These are phyloP conservation scores for Anniella stebbinsi DNA, from an alignment of 2,797 vertebrate species.

Conservation along the genomic window DNA sequence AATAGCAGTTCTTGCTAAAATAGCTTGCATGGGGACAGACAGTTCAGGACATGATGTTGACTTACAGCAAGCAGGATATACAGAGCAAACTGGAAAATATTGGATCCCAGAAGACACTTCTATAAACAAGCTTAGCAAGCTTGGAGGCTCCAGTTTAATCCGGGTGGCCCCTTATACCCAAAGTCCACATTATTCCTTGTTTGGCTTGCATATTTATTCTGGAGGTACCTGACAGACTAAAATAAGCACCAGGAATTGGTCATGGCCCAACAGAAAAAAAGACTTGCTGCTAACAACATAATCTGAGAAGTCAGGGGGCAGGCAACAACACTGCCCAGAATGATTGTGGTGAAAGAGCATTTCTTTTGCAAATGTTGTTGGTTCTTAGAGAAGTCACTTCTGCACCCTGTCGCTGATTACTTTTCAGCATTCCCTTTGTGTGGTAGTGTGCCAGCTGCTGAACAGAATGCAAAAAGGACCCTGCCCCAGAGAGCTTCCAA, in stretches of 20 bases:
- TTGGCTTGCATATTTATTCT: constrained; percentile 20
- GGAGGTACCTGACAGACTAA: constrained; percentile 5
- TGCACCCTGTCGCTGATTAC: neutral
- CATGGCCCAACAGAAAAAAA: neutral
- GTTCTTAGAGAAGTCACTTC: neutral
- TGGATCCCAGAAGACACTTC: neutral
- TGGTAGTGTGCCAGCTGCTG: neutral
- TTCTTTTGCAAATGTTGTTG: neutral
- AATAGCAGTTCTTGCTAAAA: neutral
- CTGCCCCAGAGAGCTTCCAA: neutral
- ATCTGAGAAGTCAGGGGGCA: neutral
- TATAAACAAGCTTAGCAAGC: constrained; percentile 13
- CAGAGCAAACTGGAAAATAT: neutral
- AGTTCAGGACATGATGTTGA: neutral
- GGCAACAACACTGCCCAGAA: neutral
- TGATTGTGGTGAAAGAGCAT: neutral
- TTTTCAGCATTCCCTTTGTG: neutral
- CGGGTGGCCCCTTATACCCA: neutral
- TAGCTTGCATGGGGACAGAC: neutral
- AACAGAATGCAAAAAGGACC: neutral
- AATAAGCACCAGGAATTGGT: constrained; percentile 23
- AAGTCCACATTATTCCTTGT: neutral
- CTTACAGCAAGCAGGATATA: neutral
- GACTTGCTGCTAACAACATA: neutral
- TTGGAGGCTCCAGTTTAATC: constrained; percentile 2